phyloP scores from a whole-genome alignment of 1,140 invertebrate genomes.

The Diploscapter pachys region DNA sequence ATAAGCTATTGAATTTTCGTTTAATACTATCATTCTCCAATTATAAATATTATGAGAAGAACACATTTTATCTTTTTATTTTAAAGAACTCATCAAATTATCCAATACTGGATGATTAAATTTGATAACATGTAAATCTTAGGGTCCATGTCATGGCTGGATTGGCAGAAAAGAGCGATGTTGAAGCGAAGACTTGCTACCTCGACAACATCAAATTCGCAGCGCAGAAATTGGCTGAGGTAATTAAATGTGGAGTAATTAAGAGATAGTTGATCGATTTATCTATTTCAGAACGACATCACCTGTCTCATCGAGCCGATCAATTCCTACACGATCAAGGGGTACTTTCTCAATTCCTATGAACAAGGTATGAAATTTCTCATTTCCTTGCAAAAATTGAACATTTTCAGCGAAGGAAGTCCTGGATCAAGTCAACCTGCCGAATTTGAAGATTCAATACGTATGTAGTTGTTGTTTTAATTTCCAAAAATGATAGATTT shows the following conservation, averaged over 20 bases:
- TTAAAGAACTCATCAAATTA: background rate
- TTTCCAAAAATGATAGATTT: background rate
- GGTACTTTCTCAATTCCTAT: constrained; percentile 22
- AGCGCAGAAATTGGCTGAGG: constrained; percentile 3
- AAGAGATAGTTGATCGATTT: background rate
- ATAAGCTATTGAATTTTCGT: too few relatives aligned
- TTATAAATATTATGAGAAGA: background rate
- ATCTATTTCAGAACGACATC: background rate
- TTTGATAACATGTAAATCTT: background rate
- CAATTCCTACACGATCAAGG: constrained; percentile 12
- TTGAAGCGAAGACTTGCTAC: background rate
- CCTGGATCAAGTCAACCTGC: background rate
- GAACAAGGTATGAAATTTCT: background rate
- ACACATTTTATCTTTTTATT: background rate
- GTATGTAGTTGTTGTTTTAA: background rate
- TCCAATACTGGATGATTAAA: background rate
- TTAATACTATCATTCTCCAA: background rate
- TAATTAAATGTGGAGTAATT: too few relatives aligned
- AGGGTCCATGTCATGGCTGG: constrained; percentile 32
- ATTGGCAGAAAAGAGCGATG: constrained; percentile 3
- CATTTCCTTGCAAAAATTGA: too few relatives aligned
- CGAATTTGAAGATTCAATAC: constrained; percentile 19
- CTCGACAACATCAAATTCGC: constrained; percentile 18
- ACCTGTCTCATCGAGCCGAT: constrained; percentile 26
- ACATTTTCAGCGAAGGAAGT: background rate